phyloP scores from a whole-genome alignment of 2,797 vertebrate species.

The Notoglanidium macrostoma region DNA sequence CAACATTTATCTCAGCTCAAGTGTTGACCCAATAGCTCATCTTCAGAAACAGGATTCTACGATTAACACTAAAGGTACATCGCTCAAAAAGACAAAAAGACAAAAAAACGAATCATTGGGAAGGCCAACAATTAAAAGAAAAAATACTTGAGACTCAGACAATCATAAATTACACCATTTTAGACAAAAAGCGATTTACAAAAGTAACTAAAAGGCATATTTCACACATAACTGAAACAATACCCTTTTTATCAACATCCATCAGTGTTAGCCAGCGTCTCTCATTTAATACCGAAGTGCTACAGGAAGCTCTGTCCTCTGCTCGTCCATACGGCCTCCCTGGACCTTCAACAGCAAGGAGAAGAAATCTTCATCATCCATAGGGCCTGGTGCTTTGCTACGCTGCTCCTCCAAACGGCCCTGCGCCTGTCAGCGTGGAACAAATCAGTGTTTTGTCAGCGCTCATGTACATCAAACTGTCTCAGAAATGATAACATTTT shows the following conservation, averaged over 20 bases:
- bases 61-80: not conserved
- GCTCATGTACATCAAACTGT: not conserved
- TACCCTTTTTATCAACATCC: no score
- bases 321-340: slow-evolving; percentile 86
- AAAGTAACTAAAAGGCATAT: not conserved
- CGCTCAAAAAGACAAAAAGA: not conserved
- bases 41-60: not conserved
- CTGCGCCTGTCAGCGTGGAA: slow-evolving; percentile 71
- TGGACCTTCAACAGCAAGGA: slow-evolving; percentile 85
- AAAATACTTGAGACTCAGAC: not conserved
- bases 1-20: not conserved
- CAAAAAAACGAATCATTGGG: no score
- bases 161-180: slow-evolving; percentile 7
- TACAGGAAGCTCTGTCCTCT: slow-evolving; percentile 79
- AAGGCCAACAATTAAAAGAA: not conserved
- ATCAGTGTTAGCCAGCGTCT: slow-evolving; percentile 6
- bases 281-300: slow-evolving; percentile 68
- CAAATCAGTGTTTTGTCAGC: not conserved
- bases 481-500: not conserved
- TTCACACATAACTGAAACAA: not conserved
- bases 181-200: not conserved
- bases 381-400: slow-evolving; percentile 82
- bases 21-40: not conserved
- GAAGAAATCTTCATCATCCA: slow-evolving; percentile 88
- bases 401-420: slow-evolving; percentile 86